Base-by-base conservation (phyloP, 2,113 vertebrate genomes). In the Stigmatopora argus region DNA sequence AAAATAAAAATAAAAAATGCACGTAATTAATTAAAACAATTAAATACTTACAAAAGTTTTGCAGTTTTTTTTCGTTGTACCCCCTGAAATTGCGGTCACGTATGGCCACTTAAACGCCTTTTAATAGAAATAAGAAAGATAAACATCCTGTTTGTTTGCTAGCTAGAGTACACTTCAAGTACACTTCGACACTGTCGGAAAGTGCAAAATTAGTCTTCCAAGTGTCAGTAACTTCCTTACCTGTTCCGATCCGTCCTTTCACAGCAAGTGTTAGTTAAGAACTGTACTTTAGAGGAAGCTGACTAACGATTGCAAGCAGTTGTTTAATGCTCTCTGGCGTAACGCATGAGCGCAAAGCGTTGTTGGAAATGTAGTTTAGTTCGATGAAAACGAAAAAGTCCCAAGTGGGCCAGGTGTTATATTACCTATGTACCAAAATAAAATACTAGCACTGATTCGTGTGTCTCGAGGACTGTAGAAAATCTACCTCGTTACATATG, bases 331-430 rank as follows among this genome's bases (percentile, higher is more conserved):
- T 5, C 13, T 15, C 48, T 83, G 77, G 84, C 18, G 70, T 80
- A 79, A 79, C 17, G 13, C 15, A 19, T 75, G 78, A 78, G 17
- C 26, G 52, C 72, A 69, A 63, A 70, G 73, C 70, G 4, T 31
- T 14, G 47, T 60, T 85, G 88, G 84, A 84, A 74, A 75, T 74
- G 80, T 55, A 83, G 84, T 86, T 23, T 35, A 10, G 2, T 7
- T 3, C 11, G 0, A 0, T 17, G 17, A 57, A 10, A 34, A 6
- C 26, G 31, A 34, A 34, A 57, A 9, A 23, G 11, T 14, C 9
- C 12, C 31, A 38, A 5, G 47, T 18, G 26, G 3, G 26, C 26
- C 26, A 31, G 26, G 26, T 31, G 26, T 31, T 31, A 1, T 31
- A 31, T 31, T 31, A 31, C 26, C 26, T 31, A 31, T 31, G 26